These are phyloP conservation scores for Polypedilum pembai DNA, from an alignment of 1,140 invertebrate genomes.

Conservation along the genomic window DNA sequence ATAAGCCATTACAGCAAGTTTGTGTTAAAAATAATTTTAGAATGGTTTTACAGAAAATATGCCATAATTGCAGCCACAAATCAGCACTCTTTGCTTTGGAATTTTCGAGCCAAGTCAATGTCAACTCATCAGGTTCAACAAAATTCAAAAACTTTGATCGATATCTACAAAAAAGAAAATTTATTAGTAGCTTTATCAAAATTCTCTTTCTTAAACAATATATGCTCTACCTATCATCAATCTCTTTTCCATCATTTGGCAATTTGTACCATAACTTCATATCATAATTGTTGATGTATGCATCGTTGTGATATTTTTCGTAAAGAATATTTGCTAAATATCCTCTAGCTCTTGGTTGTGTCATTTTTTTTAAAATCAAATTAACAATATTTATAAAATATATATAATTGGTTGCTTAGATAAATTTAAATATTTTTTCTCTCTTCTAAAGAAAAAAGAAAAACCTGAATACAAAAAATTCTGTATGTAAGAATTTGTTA, in stretches of 20 bases:
- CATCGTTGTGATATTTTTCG: constrained; percentile 55
- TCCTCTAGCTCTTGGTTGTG: constrained; percentile 46
- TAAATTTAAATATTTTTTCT: too few species aligned
- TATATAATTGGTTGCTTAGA: too few species aligned
- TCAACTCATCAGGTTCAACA: constrained; percentile 54
- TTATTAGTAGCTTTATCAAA: not conserved
- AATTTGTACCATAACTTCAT: constrained; percentile 58
- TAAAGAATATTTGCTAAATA: constrained; percentile 55
- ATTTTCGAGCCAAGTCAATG: constrained; percentile 57
- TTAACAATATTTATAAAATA: too few species aligned
- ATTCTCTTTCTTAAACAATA: not conserved
- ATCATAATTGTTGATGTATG: constrained; percentile 51
- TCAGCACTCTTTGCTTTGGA: constrained; percentile 59
- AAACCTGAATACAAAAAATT: too few species aligned
- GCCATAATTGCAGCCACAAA: constrained; percentile 63
- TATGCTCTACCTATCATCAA: constrained; percentile 37
- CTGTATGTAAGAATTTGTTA: too few species aligned
- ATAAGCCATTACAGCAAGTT: constrained; percentile 67
- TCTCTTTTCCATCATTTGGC: constrained; percentile 37
- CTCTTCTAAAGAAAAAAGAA: too few species aligned
- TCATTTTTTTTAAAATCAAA: too few species aligned
- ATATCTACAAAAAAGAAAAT: constrained; percentile 33
- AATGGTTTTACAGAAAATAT: constrained; percentile 56
- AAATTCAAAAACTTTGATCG: constrained; percentile 51
- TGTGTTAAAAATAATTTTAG: constrained; percentile 66